Evolutionary conservation across 2,888 invertebrate species (phyloP).

Genomic region (Ptychoptera albimana): DNA sequence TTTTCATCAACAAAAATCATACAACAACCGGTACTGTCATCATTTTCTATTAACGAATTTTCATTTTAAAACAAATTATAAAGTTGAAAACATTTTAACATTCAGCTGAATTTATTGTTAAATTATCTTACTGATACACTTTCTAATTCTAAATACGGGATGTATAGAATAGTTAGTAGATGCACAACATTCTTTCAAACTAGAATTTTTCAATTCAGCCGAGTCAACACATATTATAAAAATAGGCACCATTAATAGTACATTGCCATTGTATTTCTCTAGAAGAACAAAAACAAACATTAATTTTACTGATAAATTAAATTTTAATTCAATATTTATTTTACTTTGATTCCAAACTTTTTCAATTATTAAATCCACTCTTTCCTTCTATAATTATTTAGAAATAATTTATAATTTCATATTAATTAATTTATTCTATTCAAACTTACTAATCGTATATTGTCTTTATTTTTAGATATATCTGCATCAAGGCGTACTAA

Average conservation of each 20-base stretch:
- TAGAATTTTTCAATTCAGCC: neutral
- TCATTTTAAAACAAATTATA: neutral
- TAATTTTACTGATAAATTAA: neutral
- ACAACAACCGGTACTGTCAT: conserved; percentile 19
- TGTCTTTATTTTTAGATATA: too few species aligned
- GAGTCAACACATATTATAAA: conserved; percentile 16
- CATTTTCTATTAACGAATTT: conserved; percentile 7
- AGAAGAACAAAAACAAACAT: too few species aligned
- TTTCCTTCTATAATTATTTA: too few species aligned
- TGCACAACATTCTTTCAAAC: conserved; percentile 10
- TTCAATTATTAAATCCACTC: neutral
- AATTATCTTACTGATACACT: conserved; percentile 24
- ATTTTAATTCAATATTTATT: too few species aligned
- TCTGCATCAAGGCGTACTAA: too few species aligned
- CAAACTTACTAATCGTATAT: too few species aligned
- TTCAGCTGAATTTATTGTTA: neutral
- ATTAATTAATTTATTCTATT: too few species aligned
- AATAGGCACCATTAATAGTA: conserved; percentile 20
- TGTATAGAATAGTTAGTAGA: conserved; percentile 18
- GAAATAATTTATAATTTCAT: too few species aligned
- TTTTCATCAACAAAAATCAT: conserved; percentile 26
- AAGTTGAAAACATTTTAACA: neutral
- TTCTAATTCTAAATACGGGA: conserved; percentile 22
- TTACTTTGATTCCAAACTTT: conserved; percentile 18
- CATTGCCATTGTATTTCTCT: conserved; percentile 24